A percentile compares a stretch with the other conserved stretches of the same genome.
Conservation (phyloP, 1,140 invertebrate species). For the Danaus melanippus region DNA sequence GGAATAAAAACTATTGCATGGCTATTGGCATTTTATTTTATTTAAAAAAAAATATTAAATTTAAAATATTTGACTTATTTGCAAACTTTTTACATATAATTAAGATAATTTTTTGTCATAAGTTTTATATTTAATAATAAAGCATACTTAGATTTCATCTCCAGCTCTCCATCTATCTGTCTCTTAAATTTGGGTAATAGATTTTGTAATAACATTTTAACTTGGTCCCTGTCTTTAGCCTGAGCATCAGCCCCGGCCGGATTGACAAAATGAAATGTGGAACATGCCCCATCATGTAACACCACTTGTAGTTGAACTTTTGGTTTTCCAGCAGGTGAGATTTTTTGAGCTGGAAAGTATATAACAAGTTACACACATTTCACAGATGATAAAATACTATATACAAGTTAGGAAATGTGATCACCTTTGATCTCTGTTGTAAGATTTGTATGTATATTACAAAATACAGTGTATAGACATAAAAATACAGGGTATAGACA, state of each 20-base stretch:
- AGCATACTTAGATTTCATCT: conserved; percentile 80
- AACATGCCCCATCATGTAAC: conserved; percentile 92
- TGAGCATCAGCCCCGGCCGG: conserved; percentile 85
- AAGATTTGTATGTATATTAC: no score
- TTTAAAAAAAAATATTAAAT: no score
- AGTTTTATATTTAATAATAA: background rate
- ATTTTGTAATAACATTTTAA: conserved; percentile 94
- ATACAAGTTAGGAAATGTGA: no score
- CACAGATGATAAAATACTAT: no score
- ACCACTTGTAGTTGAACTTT: conserved; percentile 99
- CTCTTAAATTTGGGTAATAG: conserved; percentile 95
- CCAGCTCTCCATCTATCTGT: conserved; percentile 93
- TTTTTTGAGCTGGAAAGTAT: conserved; percentile 90
- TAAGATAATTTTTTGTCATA: background rate
- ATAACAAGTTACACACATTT: background rate
- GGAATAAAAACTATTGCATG: no score
- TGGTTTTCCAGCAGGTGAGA: conserved; percentile 97
- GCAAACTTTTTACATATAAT: no score
- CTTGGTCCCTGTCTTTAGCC: conserved; percentile 91
- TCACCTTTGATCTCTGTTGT: no score
- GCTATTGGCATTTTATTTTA: no score
- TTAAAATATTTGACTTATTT: no score
- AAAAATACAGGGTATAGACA: no score
- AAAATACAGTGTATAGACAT: no score
- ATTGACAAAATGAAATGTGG: conserved; percentile 98